A percentile compares a stretch with the other conserved stretches of the same genome.
phyloP scores from a whole-genome alignment of 2,888 invertebrate genomes.

The Drosophila vallismaia region DNA sequence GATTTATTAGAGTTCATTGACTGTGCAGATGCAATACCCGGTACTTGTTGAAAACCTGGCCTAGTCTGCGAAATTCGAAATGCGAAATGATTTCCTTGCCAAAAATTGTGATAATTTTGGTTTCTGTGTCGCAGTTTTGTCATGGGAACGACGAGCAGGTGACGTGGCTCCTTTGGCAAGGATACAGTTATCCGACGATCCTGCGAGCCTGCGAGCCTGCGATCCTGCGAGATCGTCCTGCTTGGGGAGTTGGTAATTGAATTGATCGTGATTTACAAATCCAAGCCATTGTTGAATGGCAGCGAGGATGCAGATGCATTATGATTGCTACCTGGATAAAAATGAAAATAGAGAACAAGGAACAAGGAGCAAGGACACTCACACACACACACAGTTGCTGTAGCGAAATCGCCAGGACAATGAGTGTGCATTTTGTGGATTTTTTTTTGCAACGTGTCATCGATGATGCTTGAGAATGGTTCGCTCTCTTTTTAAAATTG shows the following conservation, averaged over 20 bases:
- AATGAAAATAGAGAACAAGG: neutral
- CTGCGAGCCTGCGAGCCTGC: neutral
- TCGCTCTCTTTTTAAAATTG: constrained; percentile 44
- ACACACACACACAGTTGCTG: constrained; percentile 42
- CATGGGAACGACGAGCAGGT: constrained; percentile 81
- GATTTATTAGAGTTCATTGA: too few relatives aligned
- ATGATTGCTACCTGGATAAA: constrained; percentile 43
- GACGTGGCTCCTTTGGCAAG: constrained; percentile 45
- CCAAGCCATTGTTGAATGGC: constrained; percentile 68
- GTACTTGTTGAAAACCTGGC: too few relatives aligned
- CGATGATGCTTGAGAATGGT: constrained; percentile 65
- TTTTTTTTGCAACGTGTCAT: constrained; percentile 71
- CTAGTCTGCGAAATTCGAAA: too few relatives aligned
- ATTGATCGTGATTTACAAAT: constrained; percentile 75
- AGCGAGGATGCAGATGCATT: constrained; percentile 54
- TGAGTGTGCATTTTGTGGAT: constrained; percentile 67
- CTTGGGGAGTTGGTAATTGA: constrained; percentile 70
- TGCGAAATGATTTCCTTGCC: too few relatives aligned
- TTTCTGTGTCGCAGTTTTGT: constrained; percentile 24
- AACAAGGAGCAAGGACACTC: neutral
- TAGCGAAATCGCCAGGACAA: constrained; percentile 69
- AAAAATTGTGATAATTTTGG: neutral
- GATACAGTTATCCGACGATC: constrained; percentile 19
- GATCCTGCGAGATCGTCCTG: constrained; percentile 32
- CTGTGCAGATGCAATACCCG: neutral